A percentile compares a stretch with the other conserved stretches of the same genome.
Evolutionary conservation across 2,888 invertebrate genomes (phyloP).

Genomic region (Pimpla rufipes): DNA sequence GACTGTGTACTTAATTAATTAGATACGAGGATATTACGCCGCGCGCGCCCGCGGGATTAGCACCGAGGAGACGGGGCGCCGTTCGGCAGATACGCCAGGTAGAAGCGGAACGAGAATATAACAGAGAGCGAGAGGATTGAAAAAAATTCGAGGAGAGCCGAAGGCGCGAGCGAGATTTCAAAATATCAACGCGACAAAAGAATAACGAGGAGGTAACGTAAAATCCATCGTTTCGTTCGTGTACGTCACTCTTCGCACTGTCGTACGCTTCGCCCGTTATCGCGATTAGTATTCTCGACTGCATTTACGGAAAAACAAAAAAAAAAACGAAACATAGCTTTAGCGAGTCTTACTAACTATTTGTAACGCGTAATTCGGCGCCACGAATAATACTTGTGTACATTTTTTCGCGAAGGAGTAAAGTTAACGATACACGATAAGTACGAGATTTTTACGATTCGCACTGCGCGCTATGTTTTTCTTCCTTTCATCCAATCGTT

Average conservation of each 20-base stretch:
- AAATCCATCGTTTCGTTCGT: conserved; percentile 50
- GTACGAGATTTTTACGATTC: conserved; percentile 51
- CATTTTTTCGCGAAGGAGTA: conserved; percentile 53
- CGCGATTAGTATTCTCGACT: conserved; percentile 60
- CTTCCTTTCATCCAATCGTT: conserved; percentile 41
- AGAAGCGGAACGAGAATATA: background rate
- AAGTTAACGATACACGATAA: conserved; percentile 32
- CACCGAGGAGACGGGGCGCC: conserved; percentile 26
- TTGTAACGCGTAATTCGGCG: no score
- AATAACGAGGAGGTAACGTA: no score
- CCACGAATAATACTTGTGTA: conserved; percentile 29
- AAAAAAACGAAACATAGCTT: no score
- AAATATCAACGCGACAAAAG: no score
- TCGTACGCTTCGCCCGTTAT: conserved; percentile 60
- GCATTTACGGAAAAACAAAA: conserved; percentile 66
- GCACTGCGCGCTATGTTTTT: conserved; percentile 57
- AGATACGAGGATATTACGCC: conserved; percentile 68
- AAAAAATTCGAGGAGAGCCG: conserved; percentile 1
- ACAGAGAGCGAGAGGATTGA: background rate
- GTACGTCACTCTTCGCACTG: conserved; percentile 64
- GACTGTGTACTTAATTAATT: conserved; percentile 84
- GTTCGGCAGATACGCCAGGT: conserved; percentile 21
- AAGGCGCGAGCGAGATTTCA: background rate
- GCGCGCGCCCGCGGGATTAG: conserved; percentile 21
- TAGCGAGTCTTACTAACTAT: conserved; percentile 45